phyloP scores from a whole-genome alignment of 2,113 vertebrate species.

The Siniperca knerii region DNA sequence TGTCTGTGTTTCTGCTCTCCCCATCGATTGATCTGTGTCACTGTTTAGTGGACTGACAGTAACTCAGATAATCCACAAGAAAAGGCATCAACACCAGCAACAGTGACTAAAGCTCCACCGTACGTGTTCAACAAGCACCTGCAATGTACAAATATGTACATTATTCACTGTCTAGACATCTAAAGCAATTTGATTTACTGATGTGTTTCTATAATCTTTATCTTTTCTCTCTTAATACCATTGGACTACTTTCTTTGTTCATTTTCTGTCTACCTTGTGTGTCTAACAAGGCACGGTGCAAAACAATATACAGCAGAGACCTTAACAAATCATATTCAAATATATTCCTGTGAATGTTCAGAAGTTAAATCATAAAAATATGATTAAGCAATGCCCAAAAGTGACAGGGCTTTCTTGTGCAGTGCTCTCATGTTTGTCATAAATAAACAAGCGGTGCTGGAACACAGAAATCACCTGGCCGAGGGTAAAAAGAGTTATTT shows the following conservation, averaged over 20 bases:
- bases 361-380: slow-evolving; percentile 61
- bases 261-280: slow-evolving; percentile 14
- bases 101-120: not conserved
- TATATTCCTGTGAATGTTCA: slow-evolving; percentile 47
- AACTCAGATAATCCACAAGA: slow-evolving; percentile 3
- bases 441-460: slow-evolving; percentile 57
- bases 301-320: slow-evolving; percentile 19
- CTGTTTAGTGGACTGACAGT: slow-evolving; percentile 7
- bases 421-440: slow-evolving; percentile 48
- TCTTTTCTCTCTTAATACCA: slow-evolving; percentile 13
- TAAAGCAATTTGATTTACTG: slow-evolving; percentile 37
- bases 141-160: not conserved
- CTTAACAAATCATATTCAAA: slow-evolving; percentile 51
- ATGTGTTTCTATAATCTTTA: slow-evolving; percentile 33
- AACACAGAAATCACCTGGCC: slow-evolving; percentile 49
- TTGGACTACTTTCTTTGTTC: slow-evolving; percentile 25
- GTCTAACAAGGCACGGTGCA: slow-evolving; percentile 9
- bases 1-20: not conserved
- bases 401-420: slow-evolving; percentile 54
- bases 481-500: slow-evolving; percentile 43
- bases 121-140: slow-evolving; percentile 9
- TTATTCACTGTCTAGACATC: slow-evolving; percentile 35
- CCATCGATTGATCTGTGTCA: slow-evolving; percentile 13
- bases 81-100: not conserved
- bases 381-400: slow-evolving; percentile 59